Conservation (phyloP, 2,888 invertebrate species). For the Nasonovia ribisnigri region DNA sequence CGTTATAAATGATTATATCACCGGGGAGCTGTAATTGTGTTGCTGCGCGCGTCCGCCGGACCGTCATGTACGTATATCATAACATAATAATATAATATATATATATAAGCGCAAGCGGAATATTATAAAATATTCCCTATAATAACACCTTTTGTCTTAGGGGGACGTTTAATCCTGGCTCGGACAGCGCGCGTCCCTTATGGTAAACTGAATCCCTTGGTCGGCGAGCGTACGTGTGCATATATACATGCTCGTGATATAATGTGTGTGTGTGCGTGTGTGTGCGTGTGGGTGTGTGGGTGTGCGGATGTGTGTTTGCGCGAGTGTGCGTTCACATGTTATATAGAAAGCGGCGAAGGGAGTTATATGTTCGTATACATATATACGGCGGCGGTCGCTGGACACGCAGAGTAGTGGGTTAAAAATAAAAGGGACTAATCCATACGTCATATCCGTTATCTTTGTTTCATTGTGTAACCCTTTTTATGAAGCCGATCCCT, state of each 20-base stretch:
- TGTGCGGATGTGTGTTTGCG: background rate
- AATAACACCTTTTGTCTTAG: slow-evolving; percentile 65
- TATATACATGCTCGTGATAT: background rate
- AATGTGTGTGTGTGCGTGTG: background rate
- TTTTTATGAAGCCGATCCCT: slow-evolving; percentile 69
- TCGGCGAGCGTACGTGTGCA: background rate
- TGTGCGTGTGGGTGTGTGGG: background rate
- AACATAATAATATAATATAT: background rate
- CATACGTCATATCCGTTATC: slow-evolving; percentile 69
- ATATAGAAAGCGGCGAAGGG: slow-evolving; percentile 25
- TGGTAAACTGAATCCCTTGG: slow-evolving; percentile 62
- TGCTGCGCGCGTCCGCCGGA: slow-evolving; percentile 20
- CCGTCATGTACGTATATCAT: slow-evolving; percentile 36
- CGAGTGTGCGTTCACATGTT: background rate
- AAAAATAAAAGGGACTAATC: slow-evolving; percentile 67
- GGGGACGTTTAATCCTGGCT: slow-evolving; percentile 64
- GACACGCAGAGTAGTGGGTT: slow-evolving; percentile 56
- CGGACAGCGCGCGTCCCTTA: slow-evolving; percentile 65
- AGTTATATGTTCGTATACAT: background rate
- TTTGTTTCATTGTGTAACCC: slow-evolving; percentile 69
- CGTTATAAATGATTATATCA: slow-evolving; percentile 53
- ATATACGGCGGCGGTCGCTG: slow-evolving; percentile 3
- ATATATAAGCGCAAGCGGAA: background rate
- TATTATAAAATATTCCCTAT: slow-evolving; percentile 64
- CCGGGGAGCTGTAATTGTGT: slow-evolving; percentile 59